Base-by-base conservation (phyloP, 37 sponge, comb jelly and placozoan species). In the Aphrocallistes beatrix region DNA sequence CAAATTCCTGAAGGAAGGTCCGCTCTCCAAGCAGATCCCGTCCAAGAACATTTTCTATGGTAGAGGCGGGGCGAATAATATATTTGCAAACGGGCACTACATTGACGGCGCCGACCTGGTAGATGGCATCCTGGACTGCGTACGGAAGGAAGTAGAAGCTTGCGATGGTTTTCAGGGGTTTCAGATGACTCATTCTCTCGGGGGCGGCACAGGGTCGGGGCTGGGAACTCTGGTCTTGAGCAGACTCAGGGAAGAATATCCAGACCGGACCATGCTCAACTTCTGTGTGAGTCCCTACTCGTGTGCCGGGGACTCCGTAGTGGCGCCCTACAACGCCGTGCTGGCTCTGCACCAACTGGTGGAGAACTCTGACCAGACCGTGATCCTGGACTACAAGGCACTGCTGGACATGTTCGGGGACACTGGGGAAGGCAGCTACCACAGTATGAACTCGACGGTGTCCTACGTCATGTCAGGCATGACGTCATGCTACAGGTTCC, bases 361-460 rank as follows among this genome's bases (percentile, higher is more conserved):
- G 37, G 99, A 98, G 83, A 98, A 98, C 93, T 95, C 99, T n/a
- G 99, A 98, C 81, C 96, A 98, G 51, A 95, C 98, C 85, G 95
- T 89, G 86, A 90, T 91, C 82, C 93, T 96, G 51, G 96, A 96
- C 91, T 94, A 97, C 86, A 95, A 97, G 87, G 98, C 98, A 38
- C 90, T 97, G 39, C 94, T 94, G 47, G 95, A 97, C 84, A 94
- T 94, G 89, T 97, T 94, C 84, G 94, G 93, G 94, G 92, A 96
- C 82, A 93, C 96, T 36, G 89, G 93, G 34, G 95, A 98, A 84
- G 94, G 95, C 1, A 95, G 94, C 0, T 98, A 95, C 88, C 94
- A 96, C 3, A 96, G 95, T 48, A 88, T 98, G 34, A 98, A 98
- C 89, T 96, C 95, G 75, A 91, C 90, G 48, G 95, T 94, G 21